Evolutionary conservation across 2,113 vertebrate genomes (phyloP).

Genomic region (Meleagris gallopavo): DNA sequence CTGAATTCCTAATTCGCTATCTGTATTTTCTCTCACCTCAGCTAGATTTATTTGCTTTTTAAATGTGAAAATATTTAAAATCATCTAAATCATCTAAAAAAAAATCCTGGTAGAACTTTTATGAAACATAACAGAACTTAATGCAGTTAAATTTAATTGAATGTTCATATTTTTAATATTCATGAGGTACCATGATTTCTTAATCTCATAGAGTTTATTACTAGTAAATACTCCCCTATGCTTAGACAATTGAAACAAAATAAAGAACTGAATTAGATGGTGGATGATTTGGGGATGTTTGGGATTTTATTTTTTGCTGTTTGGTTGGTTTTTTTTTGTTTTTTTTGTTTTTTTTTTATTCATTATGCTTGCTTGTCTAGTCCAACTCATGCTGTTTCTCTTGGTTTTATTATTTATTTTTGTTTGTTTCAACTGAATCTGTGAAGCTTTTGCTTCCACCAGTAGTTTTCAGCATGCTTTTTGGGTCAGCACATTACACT

Average conservation of each 20-base stretch:
- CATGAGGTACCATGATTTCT: not conserved
- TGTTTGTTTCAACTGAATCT: not conserved
- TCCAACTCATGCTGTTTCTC: not conserved
- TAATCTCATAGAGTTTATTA: not conserved
- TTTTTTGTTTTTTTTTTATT: not conserved
- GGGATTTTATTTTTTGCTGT: too few relatives aligned
- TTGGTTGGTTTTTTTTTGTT: too few relatives aligned
- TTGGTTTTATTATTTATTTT: not conserved
- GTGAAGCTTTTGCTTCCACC: not conserved
- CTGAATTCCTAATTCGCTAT: not conserved
- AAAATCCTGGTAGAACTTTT: not conserved
- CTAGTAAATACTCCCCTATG: not conserved
- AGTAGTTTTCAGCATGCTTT: not conserved
- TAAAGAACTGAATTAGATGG: not conserved
- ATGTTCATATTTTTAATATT: not conserved
- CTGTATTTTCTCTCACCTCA: not conserved
- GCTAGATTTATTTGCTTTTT: not conserved
- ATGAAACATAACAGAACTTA: not conserved
- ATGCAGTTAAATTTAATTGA: not conserved
- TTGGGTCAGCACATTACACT: fast-evolving
- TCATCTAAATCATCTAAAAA: not conserved
- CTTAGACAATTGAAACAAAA: not conserved
- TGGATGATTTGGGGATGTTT: not conserved
- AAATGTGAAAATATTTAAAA: not conserved
- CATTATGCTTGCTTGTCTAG: not conserved